These are phyloP conservation scores for Willisornis vidua DNA, from an alignment of 2,113 vertebrate genomes.

Conservation along the genomic window DNA sequence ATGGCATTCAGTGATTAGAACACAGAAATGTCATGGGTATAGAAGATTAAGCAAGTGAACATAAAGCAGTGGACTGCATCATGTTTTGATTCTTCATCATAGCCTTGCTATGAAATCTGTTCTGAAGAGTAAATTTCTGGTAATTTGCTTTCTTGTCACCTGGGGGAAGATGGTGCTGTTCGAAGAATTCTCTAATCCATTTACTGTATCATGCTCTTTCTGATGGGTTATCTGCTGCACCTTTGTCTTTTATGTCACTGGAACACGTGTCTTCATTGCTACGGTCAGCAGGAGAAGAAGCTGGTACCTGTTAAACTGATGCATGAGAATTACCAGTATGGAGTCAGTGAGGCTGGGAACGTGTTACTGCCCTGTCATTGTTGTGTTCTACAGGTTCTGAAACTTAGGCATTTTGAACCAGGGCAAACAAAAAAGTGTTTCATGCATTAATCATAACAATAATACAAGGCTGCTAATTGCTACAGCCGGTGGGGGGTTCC, in stretches of 20 bases:
- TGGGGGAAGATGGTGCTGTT: neutral
- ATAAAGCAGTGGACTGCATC: neutral
- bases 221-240: neutral
- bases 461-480: neutral
- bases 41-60: neutral
- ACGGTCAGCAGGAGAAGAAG: neutral
- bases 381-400: neutral
- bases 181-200: neutral
- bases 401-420: neutral
- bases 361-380: accelerated
- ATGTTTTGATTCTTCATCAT: accelerated
- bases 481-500: neutral
- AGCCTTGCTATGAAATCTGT: neutral
- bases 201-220: accelerated
- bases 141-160: accelerated
- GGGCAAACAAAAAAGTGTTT: neutral
- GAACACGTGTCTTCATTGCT: neutral
- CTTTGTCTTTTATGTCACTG: neutral
- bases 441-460: neutral
- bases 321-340: neutral
- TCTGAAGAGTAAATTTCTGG: neutral
- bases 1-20: neutral
- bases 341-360: accelerated
- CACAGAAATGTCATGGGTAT: neutral
- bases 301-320: neutral